A percentile compares a stretch with the other conserved stretches of the same genome.
These are phyloP conservation scores for Blomia tropicalis DNA, from an alignment of 2,888 invertebrate genomes.

Conservation along the genomic window DNA sequence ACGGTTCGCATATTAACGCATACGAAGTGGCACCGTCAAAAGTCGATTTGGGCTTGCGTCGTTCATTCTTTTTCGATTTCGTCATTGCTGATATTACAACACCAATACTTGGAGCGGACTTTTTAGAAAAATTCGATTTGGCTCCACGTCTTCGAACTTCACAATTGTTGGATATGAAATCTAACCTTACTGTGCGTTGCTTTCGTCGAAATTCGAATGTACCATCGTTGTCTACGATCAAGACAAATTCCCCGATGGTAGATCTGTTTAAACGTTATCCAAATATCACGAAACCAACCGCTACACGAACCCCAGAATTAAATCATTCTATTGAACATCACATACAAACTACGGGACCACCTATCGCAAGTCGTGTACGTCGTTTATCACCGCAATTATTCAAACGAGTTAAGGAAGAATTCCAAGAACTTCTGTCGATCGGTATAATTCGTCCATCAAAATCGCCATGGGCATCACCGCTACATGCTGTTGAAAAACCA, in stretches of 20 bases:
- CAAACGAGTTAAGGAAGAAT: background rate
- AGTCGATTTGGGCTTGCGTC: background rate
- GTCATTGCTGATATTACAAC: background rate
- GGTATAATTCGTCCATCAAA: background rate
- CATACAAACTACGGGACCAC: background rate
- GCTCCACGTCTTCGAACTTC: background rate
- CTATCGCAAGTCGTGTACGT: background rate
- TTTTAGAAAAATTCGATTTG: background rate
- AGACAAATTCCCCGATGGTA: too few species aligned
- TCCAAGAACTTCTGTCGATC: background rate
- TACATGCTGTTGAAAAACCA: slow-evolving; percentile 18
- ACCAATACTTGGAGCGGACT: background rate
- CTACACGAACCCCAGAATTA: background rate
- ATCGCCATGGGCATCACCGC: background rate
- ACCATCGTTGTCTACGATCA: background rate
- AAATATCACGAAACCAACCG: background rate
- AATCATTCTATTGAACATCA: background rate
- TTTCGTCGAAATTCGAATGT: background rate
- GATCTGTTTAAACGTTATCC: background rate
- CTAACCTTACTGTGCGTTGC: background rate
- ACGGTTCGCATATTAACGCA: background rate
- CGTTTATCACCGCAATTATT: background rate
- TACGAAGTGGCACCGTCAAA: background rate
- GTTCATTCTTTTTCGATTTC: background rate
- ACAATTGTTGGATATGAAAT: background rate